Conservation (phyloP, 2,888 invertebrate genomes). For the Eupithecia subfuscata region DNA sequence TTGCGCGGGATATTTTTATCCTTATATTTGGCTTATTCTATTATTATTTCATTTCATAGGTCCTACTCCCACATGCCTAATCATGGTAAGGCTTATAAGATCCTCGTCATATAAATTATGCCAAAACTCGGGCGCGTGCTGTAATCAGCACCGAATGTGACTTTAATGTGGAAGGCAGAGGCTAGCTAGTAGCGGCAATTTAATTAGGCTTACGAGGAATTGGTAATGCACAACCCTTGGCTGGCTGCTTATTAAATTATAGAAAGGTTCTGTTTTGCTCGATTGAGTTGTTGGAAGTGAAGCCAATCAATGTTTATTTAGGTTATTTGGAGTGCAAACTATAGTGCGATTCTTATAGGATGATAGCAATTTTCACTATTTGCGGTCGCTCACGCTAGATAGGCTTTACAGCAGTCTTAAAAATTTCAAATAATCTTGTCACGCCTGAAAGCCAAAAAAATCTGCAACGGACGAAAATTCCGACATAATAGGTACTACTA, state of each 20-base stretch:
- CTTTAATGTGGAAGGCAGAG: background rate
- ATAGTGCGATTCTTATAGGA: background rate
- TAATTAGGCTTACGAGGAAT: slow-evolving; percentile 5
- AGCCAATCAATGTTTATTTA: background rate
- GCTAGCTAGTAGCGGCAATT: background rate
- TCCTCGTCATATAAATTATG: background rate
- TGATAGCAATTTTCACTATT: no score
- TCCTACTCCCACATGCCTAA: background rate
- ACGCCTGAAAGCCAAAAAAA: no score
- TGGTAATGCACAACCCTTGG: background rate
- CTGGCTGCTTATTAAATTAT: background rate
- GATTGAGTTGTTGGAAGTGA: background rate
- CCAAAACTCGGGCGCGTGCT: background rate
- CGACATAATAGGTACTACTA: no score
- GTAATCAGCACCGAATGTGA: background rate
- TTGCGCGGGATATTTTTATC: no score
- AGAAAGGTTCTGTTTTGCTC: background rate
- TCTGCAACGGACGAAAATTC: no score
- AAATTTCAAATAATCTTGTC: no score
- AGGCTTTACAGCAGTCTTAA: no score
- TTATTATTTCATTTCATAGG: background rate
- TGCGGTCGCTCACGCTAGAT: no score
- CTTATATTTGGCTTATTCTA: background rate
- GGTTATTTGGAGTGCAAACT: background rate
- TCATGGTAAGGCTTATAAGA: background rate